Conservation (phyloP, 2,797 vertebrate species). For the Syndactyla subalaris region DNA sequence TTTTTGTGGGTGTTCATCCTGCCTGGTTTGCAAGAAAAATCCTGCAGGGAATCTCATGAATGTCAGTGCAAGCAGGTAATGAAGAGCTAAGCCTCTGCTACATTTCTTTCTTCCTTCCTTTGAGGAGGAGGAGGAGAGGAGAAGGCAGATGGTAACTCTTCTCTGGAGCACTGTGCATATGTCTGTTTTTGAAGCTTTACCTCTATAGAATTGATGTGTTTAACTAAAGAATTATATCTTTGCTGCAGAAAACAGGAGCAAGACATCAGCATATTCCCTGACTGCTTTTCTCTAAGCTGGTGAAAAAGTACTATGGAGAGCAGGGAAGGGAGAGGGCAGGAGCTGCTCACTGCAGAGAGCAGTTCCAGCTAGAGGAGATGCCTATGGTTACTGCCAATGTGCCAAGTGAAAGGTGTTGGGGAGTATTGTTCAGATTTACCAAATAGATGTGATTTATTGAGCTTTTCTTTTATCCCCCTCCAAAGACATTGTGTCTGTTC, state of each 20-base stretch:
- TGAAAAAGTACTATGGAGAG: neutral
- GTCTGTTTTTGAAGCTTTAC: conserved; percentile 54
- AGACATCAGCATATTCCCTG: conserved; percentile 15
- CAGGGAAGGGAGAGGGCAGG: neutral
- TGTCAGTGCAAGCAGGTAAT: conserved; percentile 64
- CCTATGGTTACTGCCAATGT: neutral
- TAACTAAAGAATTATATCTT: conserved; percentile 31
- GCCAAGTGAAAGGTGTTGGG: neutral
- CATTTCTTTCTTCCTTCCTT: conserved; percentile 58
- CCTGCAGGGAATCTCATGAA: conserved; percentile 64
- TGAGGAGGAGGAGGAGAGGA: conserved; percentile 58
- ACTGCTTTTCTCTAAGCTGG: neutral
- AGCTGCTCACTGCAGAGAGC: neutral
- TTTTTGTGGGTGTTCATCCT: conserved; percentile 70
- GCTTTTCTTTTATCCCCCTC: conserved; percentile 16
- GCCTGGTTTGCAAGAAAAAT: conserved; percentile 60
- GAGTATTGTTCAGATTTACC: conserved; percentile 6
- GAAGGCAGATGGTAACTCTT: conserved; percentile 60
- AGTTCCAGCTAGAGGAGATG: neutral
- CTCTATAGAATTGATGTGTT: conserved; percentile 32
- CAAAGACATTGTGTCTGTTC: conserved; percentile 13
- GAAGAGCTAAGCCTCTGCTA: conserved; percentile 50
- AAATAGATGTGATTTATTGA: conserved; percentile 5
- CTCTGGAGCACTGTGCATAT: neutral
- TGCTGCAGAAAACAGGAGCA: conserved; percentile 45